Evolutionary conservation across 2,888 invertebrate species (phyloP), one percentile per base, ranked within the genome.

Genomic region (Torymus auratus): DNA sequence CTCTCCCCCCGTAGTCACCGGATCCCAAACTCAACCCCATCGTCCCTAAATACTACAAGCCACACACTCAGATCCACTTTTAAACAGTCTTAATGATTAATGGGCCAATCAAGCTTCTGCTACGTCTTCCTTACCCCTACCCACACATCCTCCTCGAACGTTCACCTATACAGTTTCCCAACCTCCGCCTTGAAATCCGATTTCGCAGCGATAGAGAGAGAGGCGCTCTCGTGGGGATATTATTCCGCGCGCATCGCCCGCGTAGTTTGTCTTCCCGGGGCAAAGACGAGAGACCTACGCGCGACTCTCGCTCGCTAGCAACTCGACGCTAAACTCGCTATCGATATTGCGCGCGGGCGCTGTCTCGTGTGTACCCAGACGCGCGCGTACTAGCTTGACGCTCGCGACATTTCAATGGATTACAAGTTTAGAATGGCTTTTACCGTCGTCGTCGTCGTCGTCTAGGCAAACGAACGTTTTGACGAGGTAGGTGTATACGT

Each of bases 231-330:
- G 60, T 52, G 2, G 28, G 56, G 71, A 78, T 78, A 72, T 72
- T 78, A 78, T 78, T 78, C 78, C 67, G 14, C 12, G 65, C 78
- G 71, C 71, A 72, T 78, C 77, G n/a, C 50, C 5, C 23, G 56
- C 50, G 77, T 23, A 69, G 71, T 78, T 78, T 72, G 62, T 72
- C 78, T 78, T 67, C 12, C n/a, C n/a, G 7, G n/a, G 52, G 23
- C 58, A 58, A 13, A 58, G 70, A 70, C 41, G 70, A 58, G 58
- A 61, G 68, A 68, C 11, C 61, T 28, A 20, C 20, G 20, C 41
- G 12, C 15, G 14, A 13, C 50, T 15, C 41, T 41, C 7, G 41
- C 41, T 41, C 7, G 41, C 7, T 15, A 69, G 62, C 55, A 20
- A 76, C 17, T 75, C 28, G 7, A 41, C 41, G 55, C 55, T 62